Evolutionary conservation across 2,113 vertebrate species (phyloP), one percentile per base, ranked within the genome.

Genomic region (Rallus limicola): DNA sequence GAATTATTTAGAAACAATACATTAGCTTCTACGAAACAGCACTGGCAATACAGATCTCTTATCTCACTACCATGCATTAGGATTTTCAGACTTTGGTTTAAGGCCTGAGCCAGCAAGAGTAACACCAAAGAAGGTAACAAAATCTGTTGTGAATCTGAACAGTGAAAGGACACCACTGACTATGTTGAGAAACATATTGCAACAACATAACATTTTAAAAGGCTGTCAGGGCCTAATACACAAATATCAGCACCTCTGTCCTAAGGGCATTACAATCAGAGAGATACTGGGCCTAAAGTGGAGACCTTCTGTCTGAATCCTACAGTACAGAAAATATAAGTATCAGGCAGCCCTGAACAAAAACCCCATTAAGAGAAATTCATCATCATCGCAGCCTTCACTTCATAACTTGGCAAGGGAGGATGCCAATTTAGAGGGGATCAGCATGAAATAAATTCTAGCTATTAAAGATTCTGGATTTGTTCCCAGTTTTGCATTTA

Each of bases 381-480:
- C 80, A 92, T 92, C 80, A 81, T 75, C 86, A 91, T n/a, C 0
- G 0, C 55, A 90, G 70, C 21, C 46, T 55, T 53, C 36, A 6
- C 91, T 92, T 84, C 29, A 88, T 62, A 95, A 82, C 65, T 63
- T 93, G 92, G 88, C 88, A 92, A 52, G 6, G 21, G 36, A 83
- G 3, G n/a, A 91, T 63, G 78, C 82, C 92, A 87, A 18, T 92
- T 91, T 88, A 77, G 65, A 91, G n/a, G 46, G 31, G 68, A 95
- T 63, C 91, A 95, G 87, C 78, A 86, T 78, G 78, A 92, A 95
- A 86, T 65, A 77, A 34, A 44, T 88, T 94, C 65, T 69, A 72
- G 76, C 68, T 78, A 88, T 79, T 94, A 96, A 93, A 94, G 21
- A 65, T 70, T 81, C 44, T 97, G 95, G 87, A 72, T 28, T 85